Conservation (phyloP, 2,888 invertebrate species). For the Eudemis profundana region DNA sequence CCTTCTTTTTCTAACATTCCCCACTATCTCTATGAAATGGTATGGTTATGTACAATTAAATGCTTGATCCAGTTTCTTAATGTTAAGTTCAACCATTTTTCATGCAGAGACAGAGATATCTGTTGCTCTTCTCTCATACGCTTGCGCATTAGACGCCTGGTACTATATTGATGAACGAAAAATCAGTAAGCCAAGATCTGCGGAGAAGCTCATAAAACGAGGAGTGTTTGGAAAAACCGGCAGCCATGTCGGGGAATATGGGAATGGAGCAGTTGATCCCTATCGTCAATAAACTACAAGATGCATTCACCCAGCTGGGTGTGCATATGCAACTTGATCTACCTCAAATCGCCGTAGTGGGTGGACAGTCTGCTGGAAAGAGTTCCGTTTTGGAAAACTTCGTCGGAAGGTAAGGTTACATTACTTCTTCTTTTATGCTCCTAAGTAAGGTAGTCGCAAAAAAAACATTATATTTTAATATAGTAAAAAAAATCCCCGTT, state of each 20-base stretch:
- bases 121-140: constrained; percentile 61
- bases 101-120: constrained; percentile 49
- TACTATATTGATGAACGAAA: constrained; percentile 80
- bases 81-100: constrained; percentile 23
- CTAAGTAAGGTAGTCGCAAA: neutral
- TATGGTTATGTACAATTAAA: neutral
- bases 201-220: constrained; percentile 78
- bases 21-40: neutral
- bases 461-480: neutral
- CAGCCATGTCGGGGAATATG: constrained; percentile 88
- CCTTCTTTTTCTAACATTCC: no score
- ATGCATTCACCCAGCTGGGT: constrained; percentile 99
- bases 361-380: constrained; percentile 99
- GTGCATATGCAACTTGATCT: constrained; percentile 99
- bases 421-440: neutral
- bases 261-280: constrained; percentile 99
- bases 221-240: constrained; percentile 74
- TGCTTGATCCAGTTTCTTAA: constrained; percentile 4
- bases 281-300: constrained; percentile 99
- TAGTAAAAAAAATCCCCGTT: no score
- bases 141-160: constrained; percentile 68
- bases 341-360: constrained; percentile 99
- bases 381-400: constrained; percentile 99
- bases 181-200: constrained; percentile 80
- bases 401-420: constrained; percentile 94